A percentile compares a stretch with the other conserved stretches of the same genome.
Evolutionary conservation across 2,113 vertebrate species (phyloP).

Genomic region (Zapus hudsonius): DNA sequence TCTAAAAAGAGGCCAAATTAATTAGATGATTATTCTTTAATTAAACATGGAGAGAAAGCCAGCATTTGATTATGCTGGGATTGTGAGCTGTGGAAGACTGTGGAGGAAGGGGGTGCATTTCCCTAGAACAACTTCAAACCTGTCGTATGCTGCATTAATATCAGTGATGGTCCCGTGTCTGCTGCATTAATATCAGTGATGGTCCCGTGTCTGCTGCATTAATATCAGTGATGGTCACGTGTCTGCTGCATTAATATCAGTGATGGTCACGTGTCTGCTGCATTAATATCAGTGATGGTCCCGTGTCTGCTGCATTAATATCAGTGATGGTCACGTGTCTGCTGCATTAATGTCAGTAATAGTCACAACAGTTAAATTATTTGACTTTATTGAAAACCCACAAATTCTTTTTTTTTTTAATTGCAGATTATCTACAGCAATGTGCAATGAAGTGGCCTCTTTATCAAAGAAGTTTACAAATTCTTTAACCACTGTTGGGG

Average conservation of each 20-base stretch:
- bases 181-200: not conserved
- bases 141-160: not conserved
- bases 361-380: not conserved
- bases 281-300: not conserved
- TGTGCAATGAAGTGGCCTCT: constrained; percentile 95
- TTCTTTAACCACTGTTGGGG: constrained; percentile 91
- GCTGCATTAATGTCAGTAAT: no score
- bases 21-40: not conserved
- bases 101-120: not conserved
- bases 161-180: no score
- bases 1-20: constrained; percentile 27
- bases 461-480: constrained; percentile 93
- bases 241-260: no score
- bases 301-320: no score
- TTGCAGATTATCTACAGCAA: constrained; percentile 93
- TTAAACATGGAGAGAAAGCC: constrained; percentile 1
- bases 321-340: no score
- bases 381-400: constrained; percentile 13
- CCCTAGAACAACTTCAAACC: not conserved
- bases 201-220: no score
- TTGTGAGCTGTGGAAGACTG: not conserved
- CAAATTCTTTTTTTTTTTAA: constrained; percentile 43
- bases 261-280: not conserved
- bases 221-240: no score
- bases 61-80: not conserved